These are phyloP conservation scores for Lycocerus yunnanus DNA, from an alignment of 2,888 invertebrate species.

Conservation along the genomic window DNA sequence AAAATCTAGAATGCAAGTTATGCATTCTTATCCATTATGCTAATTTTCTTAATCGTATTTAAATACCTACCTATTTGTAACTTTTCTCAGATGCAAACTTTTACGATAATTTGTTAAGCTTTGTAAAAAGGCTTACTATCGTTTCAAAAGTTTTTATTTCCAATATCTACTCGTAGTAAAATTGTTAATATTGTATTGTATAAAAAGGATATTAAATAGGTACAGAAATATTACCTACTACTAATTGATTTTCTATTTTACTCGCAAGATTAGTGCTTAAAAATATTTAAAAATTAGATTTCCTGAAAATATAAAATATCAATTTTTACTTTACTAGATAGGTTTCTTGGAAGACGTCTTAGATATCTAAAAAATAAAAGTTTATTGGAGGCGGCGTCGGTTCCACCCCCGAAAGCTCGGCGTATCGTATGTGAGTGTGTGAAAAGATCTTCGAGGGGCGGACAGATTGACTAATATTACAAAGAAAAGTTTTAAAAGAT, in stretches of 20 bases:
- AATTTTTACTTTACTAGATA: background rate
- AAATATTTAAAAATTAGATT: background rate
- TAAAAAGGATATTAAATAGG: background rate
- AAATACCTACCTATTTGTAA: background rate
- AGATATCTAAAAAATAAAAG: slow-evolving; percentile 19
- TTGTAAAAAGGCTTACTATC: background rate
- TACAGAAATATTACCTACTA: background rate
- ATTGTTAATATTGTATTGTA: background rate
- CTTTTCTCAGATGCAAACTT: background rate
- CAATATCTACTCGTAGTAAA: background rate
- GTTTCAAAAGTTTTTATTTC: background rate
- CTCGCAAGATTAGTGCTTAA: background rate
- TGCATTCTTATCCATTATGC: background rate
- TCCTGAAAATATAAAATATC: background rate
- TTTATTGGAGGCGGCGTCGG: slow-evolving; percentile 43
- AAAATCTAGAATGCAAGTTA: background rate
- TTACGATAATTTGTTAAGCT: background rate
- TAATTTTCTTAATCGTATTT: background rate
- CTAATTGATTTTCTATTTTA: background rate
- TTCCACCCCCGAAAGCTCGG: slow-evolving; percentile 46
- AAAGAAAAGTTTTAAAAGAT: slow-evolving; percentile 14
- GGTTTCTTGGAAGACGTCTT: background rate
- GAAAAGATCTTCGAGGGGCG: slow-evolving; percentile 50
- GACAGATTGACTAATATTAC: slow-evolving; percentile 43
- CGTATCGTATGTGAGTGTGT: slow-evolving; percentile 56